Evolutionary conservation across 2,113 vertebrate genomes (phyloP), one percentile per base, ranked within the genome.

Genomic region (Reinhardtius hippoglossoides): DNA sequence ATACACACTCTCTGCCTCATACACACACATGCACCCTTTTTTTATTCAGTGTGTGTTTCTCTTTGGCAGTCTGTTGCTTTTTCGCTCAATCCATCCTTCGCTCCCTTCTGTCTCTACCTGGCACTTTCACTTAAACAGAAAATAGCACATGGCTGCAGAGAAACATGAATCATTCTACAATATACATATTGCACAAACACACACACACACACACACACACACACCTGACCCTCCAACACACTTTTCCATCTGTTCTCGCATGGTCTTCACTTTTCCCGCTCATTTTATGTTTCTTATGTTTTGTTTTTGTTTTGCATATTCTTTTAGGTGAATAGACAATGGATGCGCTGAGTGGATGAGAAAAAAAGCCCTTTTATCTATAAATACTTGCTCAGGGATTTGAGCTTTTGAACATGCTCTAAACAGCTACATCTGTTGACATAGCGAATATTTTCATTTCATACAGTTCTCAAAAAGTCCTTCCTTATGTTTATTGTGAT

Each of bases 181-280:
- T 94, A 94, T 94, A 96, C 95, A 96, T 97, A 96, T 97, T 95
- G 94, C 95, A 58, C 48, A 50, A 95, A 58, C 68, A 74, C 78
- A 81, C 48, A 50, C 55, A 59, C 31, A 37, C 66, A 58, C 68
- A 74, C 78, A 81, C 48, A 50, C 55, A 59, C 31, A 37, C 66
- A 52, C 73, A 59, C 64, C 63, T 78, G 81, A 83, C 67, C 80
- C 74, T 65, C 50, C 24, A 27, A 83, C 80, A 84, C 66, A 72
- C 67, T 58, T 74, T 80, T 86, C 90, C 89, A 92, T 91, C 91
- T 91, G 90, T 90, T 91, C 79, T 61, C 24, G 73, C 14, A 21
- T 26, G 42, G 56, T 82, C 20, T 79, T 55, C 58, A 26, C n/a
- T 71, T 42, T 76, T 75, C 9, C 76, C 62, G 70, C 78, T 82